Conservation (phyloP, 2,888 invertebrate species). For the Drosophila siamana region DNA sequence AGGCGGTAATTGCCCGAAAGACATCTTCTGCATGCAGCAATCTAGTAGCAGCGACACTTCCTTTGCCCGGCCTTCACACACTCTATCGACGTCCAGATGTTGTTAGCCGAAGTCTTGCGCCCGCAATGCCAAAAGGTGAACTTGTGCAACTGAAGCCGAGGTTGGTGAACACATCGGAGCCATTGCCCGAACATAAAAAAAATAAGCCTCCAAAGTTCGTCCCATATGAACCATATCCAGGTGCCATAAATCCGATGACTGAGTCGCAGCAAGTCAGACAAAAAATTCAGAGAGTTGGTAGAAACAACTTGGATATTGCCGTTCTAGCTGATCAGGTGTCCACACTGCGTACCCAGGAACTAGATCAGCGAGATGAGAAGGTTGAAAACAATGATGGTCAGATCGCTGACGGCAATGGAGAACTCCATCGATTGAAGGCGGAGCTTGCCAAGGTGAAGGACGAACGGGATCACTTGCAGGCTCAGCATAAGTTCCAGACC, state of each 20-base stretch:
- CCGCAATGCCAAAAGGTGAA: constrained; percentile 87
- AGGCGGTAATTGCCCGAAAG: constrained; percentile 62
- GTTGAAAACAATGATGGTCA: not conserved
- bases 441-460: constrained; percentile 86
- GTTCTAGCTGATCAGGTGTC: constrained; percentile 90
- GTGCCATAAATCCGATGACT: constrained; percentile 91
- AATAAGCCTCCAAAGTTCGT: constrained; percentile 91
- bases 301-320: constrained; percentile 89
- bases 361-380: constrained; percentile 83
- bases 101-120: constrained; percentile 83
- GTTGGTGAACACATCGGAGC: constrained; percentile 85
- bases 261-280: constrained; percentile 85
- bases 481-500: constrained; percentile 93
- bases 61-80: constrained; percentile 79
- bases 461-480: constrained; percentile 90
- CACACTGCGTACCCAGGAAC: constrained; percentile 88
- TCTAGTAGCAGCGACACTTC: constrained; percentile 42
- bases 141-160: constrained; percentile 88
- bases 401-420: constrained; percentile 10
- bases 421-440: constrained; percentile 58
- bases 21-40: constrained; percentile 30
- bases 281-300: constrained; percentile 72
- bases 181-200: constrained; percentile 79
- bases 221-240: constrained; percentile 95
- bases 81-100: constrained; percentile 78